These are phyloP conservation scores for Iguana delicatissima DNA, from an alignment of 2,797 vertebrate genomes.

Conservation along the genomic window DNA sequence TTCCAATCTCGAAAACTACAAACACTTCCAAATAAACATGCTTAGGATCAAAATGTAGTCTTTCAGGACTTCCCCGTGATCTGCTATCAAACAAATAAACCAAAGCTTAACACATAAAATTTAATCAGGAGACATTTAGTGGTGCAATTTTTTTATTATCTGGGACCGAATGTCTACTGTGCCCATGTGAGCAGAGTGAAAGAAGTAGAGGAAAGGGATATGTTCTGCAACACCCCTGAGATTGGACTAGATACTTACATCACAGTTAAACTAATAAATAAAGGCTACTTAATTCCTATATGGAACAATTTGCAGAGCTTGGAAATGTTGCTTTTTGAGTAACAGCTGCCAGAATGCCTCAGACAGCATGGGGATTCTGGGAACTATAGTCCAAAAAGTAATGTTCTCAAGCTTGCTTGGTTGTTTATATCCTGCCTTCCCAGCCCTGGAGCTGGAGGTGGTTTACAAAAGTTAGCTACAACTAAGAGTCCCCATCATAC, in stretches of 20 bases:
- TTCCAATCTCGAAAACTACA: neutral
- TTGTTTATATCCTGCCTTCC: too few species aligned
- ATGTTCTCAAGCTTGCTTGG: too few species aligned
- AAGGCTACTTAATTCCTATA: neutral
- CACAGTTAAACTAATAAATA: neutral
- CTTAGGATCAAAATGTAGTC: neutral
- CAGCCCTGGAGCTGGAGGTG: too few species aligned
- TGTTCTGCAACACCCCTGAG: neutral
- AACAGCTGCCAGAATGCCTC: too few species aligned
- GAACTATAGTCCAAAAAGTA: too few species aligned
- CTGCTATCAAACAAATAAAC: neutral
- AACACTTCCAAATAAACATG: neutral
- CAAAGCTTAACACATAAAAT: neutral
- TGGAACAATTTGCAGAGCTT: neutral
- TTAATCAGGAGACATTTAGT: neutral
- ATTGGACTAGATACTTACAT: neutral
- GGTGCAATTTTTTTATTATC: neutral
- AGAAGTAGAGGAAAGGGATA: neutral
- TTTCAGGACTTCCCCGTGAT: neutral
- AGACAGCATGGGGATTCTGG: too few species aligned
- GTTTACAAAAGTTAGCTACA: too few species aligned
- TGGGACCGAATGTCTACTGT: neutral
- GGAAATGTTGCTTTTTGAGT: too few species aligned
- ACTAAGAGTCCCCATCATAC: too few species aligned
- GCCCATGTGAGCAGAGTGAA: neutral